A percentile compares a stretch with the other conserved stretches of the same genome.
Conservation (phyloP, 2,888 invertebrate species). For the Xylota sylvarum region DNA sequence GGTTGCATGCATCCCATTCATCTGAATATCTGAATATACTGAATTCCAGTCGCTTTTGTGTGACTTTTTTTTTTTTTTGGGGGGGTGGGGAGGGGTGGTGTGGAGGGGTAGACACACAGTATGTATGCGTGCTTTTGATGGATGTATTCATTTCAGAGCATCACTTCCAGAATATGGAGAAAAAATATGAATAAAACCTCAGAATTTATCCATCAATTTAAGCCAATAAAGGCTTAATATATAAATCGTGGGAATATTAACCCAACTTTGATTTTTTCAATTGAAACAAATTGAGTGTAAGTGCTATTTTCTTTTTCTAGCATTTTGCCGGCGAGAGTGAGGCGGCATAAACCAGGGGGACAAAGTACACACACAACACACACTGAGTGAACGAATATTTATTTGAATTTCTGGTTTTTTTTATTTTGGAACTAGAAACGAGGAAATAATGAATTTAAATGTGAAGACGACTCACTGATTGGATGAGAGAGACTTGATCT, state of each 20-base stretch:
- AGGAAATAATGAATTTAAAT: constrained; percentile 32
- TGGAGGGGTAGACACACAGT: background rate
- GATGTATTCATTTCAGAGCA: constrained; percentile 3
- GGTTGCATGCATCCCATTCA: background rate
- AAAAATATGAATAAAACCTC: constrained; percentile 66
- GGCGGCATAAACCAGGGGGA: background rate
- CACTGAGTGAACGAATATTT: background rate
- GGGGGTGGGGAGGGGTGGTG: too few relatives aligned
- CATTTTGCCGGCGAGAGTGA: constrained; percentile 10
- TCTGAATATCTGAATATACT: background rate
- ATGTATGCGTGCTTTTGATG: background rate
- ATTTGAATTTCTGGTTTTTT: constrained; percentile 19
- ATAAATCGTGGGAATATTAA: constrained; percentile 75
- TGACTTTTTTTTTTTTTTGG: background rate
- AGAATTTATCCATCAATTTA: constrained; percentile 75
- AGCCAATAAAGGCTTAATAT: constrained; percentile 74
- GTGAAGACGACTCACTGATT: constrained; percentile 19
- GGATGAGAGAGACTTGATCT: constrained; percentile 1
- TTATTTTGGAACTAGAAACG: constrained; percentile 7
- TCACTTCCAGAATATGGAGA: constrained; percentile 65
- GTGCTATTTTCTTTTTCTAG: constrained; percentile 67
- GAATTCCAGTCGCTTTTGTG: background rate
- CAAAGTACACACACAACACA: constrained; percentile 13
- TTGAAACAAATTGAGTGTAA: constrained; percentile 74
- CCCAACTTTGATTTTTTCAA: constrained; percentile 73